Conservation (phyloP, 2,888 invertebrate genomes). For the Ashinkailepas kermadecensis region DNA sequence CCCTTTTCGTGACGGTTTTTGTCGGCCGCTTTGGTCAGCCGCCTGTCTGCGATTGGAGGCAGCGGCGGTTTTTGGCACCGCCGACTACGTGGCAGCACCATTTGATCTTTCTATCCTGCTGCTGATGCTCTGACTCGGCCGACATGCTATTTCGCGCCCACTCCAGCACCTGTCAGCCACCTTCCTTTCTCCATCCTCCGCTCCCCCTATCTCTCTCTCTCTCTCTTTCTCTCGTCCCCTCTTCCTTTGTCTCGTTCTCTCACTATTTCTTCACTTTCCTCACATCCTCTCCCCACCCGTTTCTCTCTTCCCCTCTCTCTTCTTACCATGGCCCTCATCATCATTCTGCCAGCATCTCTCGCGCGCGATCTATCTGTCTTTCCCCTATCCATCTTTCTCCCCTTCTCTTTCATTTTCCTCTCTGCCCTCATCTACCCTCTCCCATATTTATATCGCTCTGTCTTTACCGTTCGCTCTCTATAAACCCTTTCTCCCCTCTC, state of each 20-base stretch:
- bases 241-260: no score
- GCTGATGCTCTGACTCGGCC: not conserved
- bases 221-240: not conserved
- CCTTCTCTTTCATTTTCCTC: not conserved
- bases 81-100: not conserved
- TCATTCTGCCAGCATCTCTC: no score
- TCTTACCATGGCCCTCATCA: no score
- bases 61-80: not conserved
- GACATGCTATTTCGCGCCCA: not conserved
- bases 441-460: not conserved
- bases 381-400: not conserved
- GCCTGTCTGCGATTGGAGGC: not conserved
- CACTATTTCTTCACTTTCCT: no score
- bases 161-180: not conserved
- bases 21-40: not conserved
- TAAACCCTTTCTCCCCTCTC: no score
- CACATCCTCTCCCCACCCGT: not conserved
- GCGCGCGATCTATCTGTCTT: no score
- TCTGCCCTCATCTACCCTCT: not conserved
- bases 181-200: not conserved
- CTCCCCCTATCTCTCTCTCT: not conserved
- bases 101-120: constrained; percentile 19
- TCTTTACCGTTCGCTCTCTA: not conserved
- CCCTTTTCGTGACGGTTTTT: not conserved
- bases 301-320: not conserved